Percentiles rank a stretch among this genome's conserved stretches.
phyloP scores from a whole-genome alignment of 1,140 invertebrate species.

The Orius laevigatus region DNA sequence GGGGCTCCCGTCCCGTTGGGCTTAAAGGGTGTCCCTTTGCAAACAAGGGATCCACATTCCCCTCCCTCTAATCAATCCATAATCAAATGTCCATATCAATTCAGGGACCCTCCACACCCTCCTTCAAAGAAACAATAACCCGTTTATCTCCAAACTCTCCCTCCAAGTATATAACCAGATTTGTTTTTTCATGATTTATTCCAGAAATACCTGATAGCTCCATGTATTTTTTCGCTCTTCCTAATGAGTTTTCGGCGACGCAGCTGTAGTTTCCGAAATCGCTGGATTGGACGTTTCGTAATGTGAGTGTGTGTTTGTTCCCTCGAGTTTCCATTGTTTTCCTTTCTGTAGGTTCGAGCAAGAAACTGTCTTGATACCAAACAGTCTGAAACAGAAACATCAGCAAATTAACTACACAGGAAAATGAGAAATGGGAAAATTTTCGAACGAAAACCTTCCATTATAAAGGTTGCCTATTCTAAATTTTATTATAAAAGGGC shows the following conservation, averaged over 20 bases:
- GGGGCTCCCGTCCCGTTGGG: too few species aligned
- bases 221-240: conserved; percentile 32
- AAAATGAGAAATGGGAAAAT: too few species aligned
- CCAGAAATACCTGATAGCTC: conserved; percentile 29
- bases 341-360: conserved; percentile 36
- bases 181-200: background rate
- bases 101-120: too few species aligned
- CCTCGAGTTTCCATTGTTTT: conserved; percentile 35
- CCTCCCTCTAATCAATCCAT: too few species aligned
- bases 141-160: background rate
- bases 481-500: too few species aligned
- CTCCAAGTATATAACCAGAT: background rate
- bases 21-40: too few species aligned
- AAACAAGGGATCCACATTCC: too few species aligned
- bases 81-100: too few species aligned
- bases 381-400: conserved; percentile 28
- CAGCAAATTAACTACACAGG: background rate
- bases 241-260: conserved; percentile 31
- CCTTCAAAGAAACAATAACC: too few species aligned
- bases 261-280: conserved; percentile 39
- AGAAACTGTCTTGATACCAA: conserved; percentile 39
- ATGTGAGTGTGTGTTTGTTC: conserved; percentile 34
- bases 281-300: conserved; percentile 34
- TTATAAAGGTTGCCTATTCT: too few species aligned
- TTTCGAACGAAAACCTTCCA: too few species aligned